Base-by-base conservation (phyloP, 37 sponge, comb jelly and placozoan genomes). In the Cliona cf. orientalis region DNA sequence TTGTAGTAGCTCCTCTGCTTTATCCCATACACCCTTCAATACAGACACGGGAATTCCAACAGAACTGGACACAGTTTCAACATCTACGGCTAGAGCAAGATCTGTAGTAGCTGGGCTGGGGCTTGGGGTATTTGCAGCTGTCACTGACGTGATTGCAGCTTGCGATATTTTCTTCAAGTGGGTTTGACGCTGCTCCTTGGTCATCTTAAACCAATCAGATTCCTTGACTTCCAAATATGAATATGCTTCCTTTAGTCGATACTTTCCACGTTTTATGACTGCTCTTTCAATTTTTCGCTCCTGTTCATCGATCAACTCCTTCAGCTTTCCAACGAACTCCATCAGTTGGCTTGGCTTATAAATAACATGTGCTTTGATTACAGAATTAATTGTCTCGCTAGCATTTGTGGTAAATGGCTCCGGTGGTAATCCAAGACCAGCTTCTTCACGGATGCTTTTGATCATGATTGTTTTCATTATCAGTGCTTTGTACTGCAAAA, bases 251-350 rank as follows among this genome's bases (percentile, higher is more conserved):
- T 43, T 37, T n/a, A 85, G 56, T 17, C 56, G 78, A 43, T 75
- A 77, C 53, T 85, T 85, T 28, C 79, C 86, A n/a, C 76, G 74
- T n/a, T 42, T 44, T 62, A 85, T 70, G 31, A 85, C 58, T 7
- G 86, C 86, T 34, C 79, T n/a, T 60, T 85, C 86, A n/a, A 85
- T 62, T 40, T 85, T 79, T 14, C 46, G 34, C 36, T 68, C 53
- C 33, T 84, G 85, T 70, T 84, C 85, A 31, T 76, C 70, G 25
- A 38, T n/a, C 3, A 84, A 23, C 5, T 84, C 85, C 32, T 76
- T 75, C 32, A 84, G 17, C 32, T 84, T 58, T 1, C 34, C 41
- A 58, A 75, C 31, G 42, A 84, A 84, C 7, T 65, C 71, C 34
- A 60, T 60, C 28, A 84, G 45, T 49, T 84, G 60, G 43, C 25